Evolutionary conservation across 2,888 invertebrate genomes (phyloP), one percentile per base, ranked within the genome.

Genomic region (Fragum fragum): DNA sequence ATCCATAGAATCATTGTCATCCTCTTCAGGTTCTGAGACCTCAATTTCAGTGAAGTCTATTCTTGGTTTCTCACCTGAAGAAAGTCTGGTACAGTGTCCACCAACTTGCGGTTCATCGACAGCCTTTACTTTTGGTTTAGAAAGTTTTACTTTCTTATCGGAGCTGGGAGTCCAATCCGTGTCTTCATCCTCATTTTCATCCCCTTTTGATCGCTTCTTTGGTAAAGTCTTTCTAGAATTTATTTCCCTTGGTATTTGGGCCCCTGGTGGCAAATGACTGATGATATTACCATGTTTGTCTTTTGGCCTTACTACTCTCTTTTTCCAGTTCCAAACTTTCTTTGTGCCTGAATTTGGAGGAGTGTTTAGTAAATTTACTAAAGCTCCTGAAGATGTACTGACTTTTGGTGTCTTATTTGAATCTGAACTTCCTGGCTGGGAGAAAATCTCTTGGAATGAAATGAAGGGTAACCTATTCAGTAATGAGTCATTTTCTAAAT

Each of bases 391-490:
- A 21, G 32, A n/a, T 18, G 73, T 74, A 68, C 68, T 73, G 7
- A 53, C 53, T 61, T 42, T 66, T 21, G 39, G 42, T 39, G 83
- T 47, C 3, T 61, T 14, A 3, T 73, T 55, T 21, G 81, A 18
- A 14, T 28, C 55, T 39, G 61, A 57, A 7, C 36, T 21, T 21
- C 76, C 55, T 26, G 82, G 39, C 21, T 72, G 76, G 18, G 79
- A 73, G 63, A 86, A 86, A 23, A 86, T 71, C 63, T 86, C 86
- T 59, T 86, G 81, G 71, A 86, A 86, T 63, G 83, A 83, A 21
- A 86, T 79, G 42, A 81, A 86, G 9, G 86, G 86, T 18, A 86
- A 61, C 39, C 86, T 66, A 36, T 83, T 81, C 5, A 86, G 74
- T 6, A 86, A 66, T 1, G 86, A 83, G 32, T 83, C 81, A 5